Evolutionary conservation across 1,140 invertebrate species (phyloP).

Genomic region (Procambarus virginalis): DNA sequence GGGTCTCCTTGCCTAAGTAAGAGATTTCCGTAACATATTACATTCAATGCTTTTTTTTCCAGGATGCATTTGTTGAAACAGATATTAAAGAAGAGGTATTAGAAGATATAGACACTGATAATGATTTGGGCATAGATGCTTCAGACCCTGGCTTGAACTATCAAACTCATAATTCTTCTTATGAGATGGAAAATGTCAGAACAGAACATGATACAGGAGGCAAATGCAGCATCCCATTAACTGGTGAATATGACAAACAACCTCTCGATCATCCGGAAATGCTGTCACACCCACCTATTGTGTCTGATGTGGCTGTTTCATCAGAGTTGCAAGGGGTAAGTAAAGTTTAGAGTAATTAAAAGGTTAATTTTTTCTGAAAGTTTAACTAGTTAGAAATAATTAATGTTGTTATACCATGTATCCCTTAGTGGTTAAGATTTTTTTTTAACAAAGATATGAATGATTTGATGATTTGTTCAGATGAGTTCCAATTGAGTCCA

Average conservation of each 20-base stretch:
- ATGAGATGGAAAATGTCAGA: not conserved
- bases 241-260: slow-evolving; percentile 22
- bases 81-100: slow-evolving; percentile 59
- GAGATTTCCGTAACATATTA: too few species aligned
- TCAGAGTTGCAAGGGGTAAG: slow-evolving; percentile 1
- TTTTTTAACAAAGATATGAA: too few species aligned
- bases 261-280: slow-evolving; percentile 41
- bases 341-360: too few species aligned
- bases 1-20: too few species aligned
- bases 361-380: too few species aligned
- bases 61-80: slow-evolving; percentile 48
- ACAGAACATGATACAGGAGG: not conserved
- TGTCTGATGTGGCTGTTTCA: not conserved
- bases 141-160: slow-evolving; percentile 31
- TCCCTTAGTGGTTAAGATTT: too few species aligned
- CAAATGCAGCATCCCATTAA: slow-evolving; percentile 15
- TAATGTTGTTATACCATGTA: too few species aligned
- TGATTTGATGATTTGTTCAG: too few species aligned
- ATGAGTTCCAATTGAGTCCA: too few species aligned
- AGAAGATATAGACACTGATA: slow-evolving; percentile 25
- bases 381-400: too few species aligned
- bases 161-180: not conserved
- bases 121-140: not conserved
- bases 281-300: slow-evolving; percentile 7
- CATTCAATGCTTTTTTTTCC: not conserved